Conservation (phyloP, 2,888 invertebrate genomes). For the Oscheius sp. region DNA sequence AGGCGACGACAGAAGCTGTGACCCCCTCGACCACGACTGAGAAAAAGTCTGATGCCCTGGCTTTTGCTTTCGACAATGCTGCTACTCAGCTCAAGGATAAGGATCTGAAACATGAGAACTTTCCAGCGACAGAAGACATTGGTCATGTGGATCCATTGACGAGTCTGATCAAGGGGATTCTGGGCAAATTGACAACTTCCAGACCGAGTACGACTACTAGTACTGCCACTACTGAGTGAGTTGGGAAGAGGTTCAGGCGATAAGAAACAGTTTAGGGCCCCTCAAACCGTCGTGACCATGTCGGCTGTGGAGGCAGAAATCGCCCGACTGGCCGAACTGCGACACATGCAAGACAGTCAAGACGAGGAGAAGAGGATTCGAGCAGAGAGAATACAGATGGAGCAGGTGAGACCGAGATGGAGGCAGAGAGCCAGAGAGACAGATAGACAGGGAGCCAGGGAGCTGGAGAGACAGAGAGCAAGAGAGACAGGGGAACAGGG, state of each 20-base stretch:
- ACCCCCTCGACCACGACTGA: constrained; percentile 8
- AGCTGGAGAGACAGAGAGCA: too few relatives aligned
- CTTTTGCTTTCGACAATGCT: constrained; percentile 37
- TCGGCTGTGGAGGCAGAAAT: constrained; percentile 19
- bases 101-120: constrained; percentile 2
- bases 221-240: constrained; percentile 12
- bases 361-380: constrained; percentile 44
- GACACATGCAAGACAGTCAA: constrained; percentile 37
- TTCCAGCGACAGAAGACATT: constrained; percentile 2
- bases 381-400: constrained; percentile 45
- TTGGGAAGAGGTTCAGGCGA: background rate
- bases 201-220: background rate
- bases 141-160: constrained; percentile 43
- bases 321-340: constrained; percentile 28
- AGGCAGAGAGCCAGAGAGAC: background rate
- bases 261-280: background rate
- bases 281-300: background rate
- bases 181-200: constrained; percentile 35
- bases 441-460: too few relatives aligned
- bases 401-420: constrained; percentile 37
- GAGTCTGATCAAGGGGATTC: constrained; percentile 48
- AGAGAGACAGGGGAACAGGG: background rate
- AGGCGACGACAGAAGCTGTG: background rate
- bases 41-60: constrained; percentile 21
- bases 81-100: constrained; percentile 20